These are phyloP conservation scores for Oceanodroma leucorhoa DNA, from an alignment of 2,797 vertebrate species.

Conservation along the genomic window DNA sequence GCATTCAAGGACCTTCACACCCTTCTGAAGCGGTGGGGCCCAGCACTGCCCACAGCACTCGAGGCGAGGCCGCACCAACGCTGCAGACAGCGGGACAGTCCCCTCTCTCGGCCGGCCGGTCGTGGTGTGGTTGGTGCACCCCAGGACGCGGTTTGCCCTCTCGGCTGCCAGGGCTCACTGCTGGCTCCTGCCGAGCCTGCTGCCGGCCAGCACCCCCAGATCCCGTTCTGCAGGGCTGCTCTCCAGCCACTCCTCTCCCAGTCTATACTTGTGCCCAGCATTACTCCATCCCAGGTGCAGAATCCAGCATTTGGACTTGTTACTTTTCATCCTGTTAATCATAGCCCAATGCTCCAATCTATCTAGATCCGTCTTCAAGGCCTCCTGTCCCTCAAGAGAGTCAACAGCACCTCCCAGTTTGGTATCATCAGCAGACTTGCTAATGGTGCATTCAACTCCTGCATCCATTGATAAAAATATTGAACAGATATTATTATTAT, in stretches of 20 bases:
- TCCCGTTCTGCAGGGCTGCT: background rate
- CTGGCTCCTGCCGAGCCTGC: background rate
- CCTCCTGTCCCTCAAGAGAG: background rate
- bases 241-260: background rate
- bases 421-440: background rate
- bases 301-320: background rate
- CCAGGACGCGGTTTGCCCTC: background rate
- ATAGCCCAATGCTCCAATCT: background rate
- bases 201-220: background rate
- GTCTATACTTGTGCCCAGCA: fast-evolving
- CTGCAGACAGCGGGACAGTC: background rate
- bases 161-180: background rate
- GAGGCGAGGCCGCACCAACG: background rate
- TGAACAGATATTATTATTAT: background rate
- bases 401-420: background rate
- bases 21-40: background rate
- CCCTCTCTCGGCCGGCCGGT: background rate
- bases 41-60: too few relatives aligned
- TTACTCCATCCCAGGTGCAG: background rate
- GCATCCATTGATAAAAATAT: background rate
- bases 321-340: background rate
- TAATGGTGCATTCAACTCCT: background rate
- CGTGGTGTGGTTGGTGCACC: background rate
- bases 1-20: background rate
- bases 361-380: background rate